phyloP scores from a whole-genome alignment of 2,797 vertebrate genomes.

The Gouania willdenowi region DNA sequence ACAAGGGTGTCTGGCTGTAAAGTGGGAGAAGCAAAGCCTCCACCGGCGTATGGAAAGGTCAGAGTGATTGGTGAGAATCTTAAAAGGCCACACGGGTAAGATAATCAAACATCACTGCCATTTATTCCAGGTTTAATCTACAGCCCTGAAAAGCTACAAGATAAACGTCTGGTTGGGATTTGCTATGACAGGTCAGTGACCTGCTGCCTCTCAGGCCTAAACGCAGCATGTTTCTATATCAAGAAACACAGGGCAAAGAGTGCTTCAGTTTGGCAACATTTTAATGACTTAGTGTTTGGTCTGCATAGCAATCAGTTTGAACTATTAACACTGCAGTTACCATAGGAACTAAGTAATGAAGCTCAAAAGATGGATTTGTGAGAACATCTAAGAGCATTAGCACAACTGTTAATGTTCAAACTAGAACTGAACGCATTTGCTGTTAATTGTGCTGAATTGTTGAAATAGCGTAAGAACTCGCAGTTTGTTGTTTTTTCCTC shows the following conservation, averaged over 20 bases:
- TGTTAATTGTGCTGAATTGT: constrained; percentile 27
- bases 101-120: constrained; percentile 40
- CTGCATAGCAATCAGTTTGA: constrained; percentile 57
- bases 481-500: constrained; percentile 11
- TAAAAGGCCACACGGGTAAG: constrained; percentile 59
- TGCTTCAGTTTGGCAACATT: constrained; percentile 26
- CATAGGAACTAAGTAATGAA: constrained; percentile 68
- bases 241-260: constrained; percentile 28
- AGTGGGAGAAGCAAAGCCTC: constrained; percentile 26
- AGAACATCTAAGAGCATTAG: constrained; percentile 24
- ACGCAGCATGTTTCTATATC: constrained; percentile 16
- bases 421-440: constrained; percentile 13
- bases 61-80: constrained; percentile 27
- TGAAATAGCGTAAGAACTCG: constrained; percentile 30
- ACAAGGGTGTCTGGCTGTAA: constrained; percentile 19
- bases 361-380: constrained; percentile 36
- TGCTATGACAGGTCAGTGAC: constrained; percentile 14
- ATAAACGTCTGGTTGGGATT: constrained; percentile 13
- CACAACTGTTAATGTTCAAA: constrained; percentile 30
- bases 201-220: constrained; percentile 15
- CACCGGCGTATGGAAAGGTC: constrained; percentile 55
- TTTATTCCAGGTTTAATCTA: constrained; percentile 27
- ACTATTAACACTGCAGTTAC: constrained; percentile 63
- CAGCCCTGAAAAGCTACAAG: constrained; percentile 10
- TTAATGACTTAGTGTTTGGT: constrained; percentile 24